Evolutionary conservation across 2,113 vertebrate genomes (phyloP).

Genomic region (Bufo bufo): DNA sequence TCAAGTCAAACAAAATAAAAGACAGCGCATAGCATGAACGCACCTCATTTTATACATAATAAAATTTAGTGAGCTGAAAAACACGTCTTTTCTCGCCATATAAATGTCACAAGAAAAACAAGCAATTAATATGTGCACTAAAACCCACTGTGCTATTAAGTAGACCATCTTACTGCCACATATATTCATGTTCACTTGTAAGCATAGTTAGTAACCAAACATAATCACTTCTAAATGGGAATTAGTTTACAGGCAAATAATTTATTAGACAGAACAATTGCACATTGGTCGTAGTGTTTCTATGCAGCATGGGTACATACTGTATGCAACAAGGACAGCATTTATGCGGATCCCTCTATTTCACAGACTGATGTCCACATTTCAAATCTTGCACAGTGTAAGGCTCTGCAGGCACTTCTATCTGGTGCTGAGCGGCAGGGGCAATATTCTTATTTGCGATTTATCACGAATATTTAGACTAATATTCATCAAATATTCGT

Average conservation of each 20-base stretch:
- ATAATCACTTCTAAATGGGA: background rate
- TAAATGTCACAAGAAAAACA: slow-evolving; percentile 52
- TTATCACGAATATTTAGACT: no score
- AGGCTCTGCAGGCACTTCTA: no score
- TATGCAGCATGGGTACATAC: background rate
- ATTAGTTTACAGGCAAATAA: background rate
- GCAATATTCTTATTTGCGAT: no score
- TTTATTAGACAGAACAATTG: background rate
- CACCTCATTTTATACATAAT: slow-evolving; percentile 37
- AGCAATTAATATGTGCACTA: slow-evolving; percentile 23
- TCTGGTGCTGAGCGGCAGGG: no score
- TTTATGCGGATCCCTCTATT: background rate
- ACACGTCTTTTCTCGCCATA: slow-evolving; percentile 9
- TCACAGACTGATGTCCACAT: background rate
- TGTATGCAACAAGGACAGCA: background rate
- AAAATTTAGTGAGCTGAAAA: slow-evolving; percentile 46
- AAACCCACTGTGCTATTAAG: slow-evolving; percentile 24
- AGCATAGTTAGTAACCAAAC: background rate
- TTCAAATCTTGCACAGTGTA: background rate
- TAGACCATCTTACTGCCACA: slow-evolving; percentile 21
- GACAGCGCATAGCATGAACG: background rate
- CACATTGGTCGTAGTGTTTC: background rate
- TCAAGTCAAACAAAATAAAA: slow-evolving; percentile 41
- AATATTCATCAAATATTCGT: no score
- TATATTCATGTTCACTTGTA: background rate